phyloP scores from a whole-genome alignment of 2,888 invertebrate genomes.

The Ypsolopha scabrella region DNA sequence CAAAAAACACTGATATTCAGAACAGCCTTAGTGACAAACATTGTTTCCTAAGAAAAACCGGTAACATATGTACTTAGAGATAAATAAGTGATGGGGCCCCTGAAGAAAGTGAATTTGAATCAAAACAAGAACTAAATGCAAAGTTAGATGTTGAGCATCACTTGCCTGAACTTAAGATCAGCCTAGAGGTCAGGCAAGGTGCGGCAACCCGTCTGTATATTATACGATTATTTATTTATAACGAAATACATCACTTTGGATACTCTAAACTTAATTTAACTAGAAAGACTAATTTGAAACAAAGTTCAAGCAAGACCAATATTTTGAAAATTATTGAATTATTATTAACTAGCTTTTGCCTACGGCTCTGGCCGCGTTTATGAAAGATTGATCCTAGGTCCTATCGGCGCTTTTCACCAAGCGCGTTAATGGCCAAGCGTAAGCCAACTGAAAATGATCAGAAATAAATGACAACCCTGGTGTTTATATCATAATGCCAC shows the following conservation, averaged over 20 bases:
- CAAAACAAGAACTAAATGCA: neutral
- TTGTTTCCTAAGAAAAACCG: slow-evolving; percentile 22
- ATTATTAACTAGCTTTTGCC: too few species aligned
- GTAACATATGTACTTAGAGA: slow-evolving; percentile 17
- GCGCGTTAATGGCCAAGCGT: too few species aligned
- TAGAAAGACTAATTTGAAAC: neutral
- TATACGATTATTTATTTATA: too few species aligned
- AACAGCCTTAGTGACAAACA: slow-evolving; percentile 34
- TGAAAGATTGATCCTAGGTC: too few species aligned
- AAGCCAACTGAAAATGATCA: too few species aligned
- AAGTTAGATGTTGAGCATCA: neutral
- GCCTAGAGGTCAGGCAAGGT: slow-evolving; percentile 78
- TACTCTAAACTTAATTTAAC: neutral
- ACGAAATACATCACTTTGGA: too few species aligned
- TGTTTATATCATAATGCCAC: neutral
- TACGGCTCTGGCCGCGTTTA: too few species aligned
- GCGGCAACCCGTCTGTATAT: slow-evolving; percentile 85
- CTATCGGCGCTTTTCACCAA: too few species aligned
- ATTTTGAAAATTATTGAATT: too few species aligned
- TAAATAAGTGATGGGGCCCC: slow-evolving; percentile 30
- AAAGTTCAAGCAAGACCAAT: too few species aligned
- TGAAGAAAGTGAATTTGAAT: slow-evolving; percentile 20
- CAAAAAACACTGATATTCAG: slow-evolving; percentile 35
- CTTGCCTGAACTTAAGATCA: slow-evolving; percentile 23
- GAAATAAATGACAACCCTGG: neutral